Percentiles rank a stretch among this genome's conserved stretches.
phyloP scores from a whole-genome alignment of 2,888 invertebrate species.

The Ellobium chinense region DNA sequence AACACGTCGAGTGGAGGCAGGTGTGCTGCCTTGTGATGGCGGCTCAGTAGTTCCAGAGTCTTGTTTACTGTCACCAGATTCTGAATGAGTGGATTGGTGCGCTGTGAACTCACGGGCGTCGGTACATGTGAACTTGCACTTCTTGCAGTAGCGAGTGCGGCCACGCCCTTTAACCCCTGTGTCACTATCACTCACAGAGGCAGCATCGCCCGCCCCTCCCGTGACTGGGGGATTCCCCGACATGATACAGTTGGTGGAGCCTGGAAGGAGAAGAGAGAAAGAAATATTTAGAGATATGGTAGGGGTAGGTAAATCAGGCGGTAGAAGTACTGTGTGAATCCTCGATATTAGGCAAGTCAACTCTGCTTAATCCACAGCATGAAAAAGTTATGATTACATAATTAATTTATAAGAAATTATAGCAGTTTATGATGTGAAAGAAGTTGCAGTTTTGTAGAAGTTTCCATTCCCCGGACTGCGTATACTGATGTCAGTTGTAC shows the following conservation, averaged over 20 bases:
- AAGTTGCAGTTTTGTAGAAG: too few species aligned
- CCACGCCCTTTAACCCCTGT: constrained; percentile 51
- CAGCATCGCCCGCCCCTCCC: not conserved
- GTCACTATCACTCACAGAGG: constrained; percentile 21
- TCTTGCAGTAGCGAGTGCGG: constrained; percentile 67
- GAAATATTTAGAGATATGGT: too few species aligned
- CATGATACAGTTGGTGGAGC: constrained; percentile 3
- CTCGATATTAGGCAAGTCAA: too few species aligned
- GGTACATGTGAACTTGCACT: constrained; percentile 69
- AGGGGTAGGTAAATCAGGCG: too few species aligned
- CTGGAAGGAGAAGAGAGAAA: constrained; percentile 3
- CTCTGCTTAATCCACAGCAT: too few species aligned
- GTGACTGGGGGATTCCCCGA: constrained; percentile 9
- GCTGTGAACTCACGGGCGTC: constrained; percentile 68
- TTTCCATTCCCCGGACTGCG: too few species aligned
- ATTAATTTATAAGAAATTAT: too few species aligned
- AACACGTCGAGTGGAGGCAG: not conserved
- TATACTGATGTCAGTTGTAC: too few species aligned
- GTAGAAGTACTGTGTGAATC: too few species aligned
- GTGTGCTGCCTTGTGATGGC: not conserved
- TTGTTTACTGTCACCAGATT: constrained; percentile 3
- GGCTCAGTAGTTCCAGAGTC: not conserved
- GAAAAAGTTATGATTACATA: too few species aligned
- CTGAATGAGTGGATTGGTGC: constrained; percentile 55
- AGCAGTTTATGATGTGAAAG: too few species aligned